These are phyloP conservation scores for Dione vanillae DNA, from an alignment of 2,888 invertebrate genomes.

Conservation along the genomic window DNA sequence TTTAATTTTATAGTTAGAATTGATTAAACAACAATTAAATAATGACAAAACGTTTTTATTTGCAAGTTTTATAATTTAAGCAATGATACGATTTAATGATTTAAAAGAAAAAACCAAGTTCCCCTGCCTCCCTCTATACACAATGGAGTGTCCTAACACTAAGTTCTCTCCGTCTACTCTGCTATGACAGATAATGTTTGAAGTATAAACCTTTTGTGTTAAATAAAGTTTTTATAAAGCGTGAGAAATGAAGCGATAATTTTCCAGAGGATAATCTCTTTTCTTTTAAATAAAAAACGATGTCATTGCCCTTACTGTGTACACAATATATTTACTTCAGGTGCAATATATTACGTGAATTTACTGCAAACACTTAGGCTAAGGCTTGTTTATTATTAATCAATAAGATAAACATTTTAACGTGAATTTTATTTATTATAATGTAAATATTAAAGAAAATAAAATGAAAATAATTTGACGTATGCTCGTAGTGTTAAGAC, in stretches of 20 bases:
- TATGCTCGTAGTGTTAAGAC: no score
- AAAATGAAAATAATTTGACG: no score
- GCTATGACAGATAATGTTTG: background rate
- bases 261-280: conserved; percentile 23
- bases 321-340: background rate
- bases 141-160: background rate
- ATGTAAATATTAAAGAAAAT: no score
- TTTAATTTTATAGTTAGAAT: background rate
- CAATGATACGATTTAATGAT: background rate
- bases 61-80: background rate
- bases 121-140: background rate
- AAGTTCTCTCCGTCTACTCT: background rate
- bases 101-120: no score
- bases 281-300: conserved; percentile 20
- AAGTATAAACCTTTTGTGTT: background rate
- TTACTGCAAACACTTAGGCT: conserved; percentile 2
- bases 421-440: no score
- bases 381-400: background rate
- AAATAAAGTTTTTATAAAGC: conserved; percentile 24
- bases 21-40: background rate
- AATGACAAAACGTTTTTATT: background rate
- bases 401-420: no score
- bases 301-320: conserved; percentile 16
- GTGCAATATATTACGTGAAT: conserved; percentile 4
- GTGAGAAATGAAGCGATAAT: conserved; percentile 25